phyloP scores from a whole-genome alignment of 1,140 invertebrate genomes.

The Euschistus heros region DNA sequence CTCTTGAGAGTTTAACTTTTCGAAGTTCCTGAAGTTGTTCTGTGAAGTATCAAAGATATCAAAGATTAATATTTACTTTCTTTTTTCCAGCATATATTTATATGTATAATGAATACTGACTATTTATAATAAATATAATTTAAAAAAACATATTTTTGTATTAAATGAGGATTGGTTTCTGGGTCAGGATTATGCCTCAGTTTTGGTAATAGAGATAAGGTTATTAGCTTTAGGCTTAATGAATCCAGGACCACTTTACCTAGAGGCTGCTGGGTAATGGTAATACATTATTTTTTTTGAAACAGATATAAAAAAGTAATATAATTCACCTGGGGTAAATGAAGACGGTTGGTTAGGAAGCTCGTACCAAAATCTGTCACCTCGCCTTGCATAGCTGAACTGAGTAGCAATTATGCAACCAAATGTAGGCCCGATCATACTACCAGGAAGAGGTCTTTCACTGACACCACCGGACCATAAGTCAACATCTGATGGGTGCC shows the following conservation, averaged over 20 bases:
- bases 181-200: no score
- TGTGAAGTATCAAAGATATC: constrained; percentile 32
- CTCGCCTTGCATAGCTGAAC: constrained; percentile 78
- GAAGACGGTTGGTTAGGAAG: constrained; percentile 82
- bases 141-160: no score
- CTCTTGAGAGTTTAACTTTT: constrained; percentile 69
- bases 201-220: no score
- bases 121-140: no score
- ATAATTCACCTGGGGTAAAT: constrained; percentile 54
- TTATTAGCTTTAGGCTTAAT: no score
- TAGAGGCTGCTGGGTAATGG: no score
- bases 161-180: no score
- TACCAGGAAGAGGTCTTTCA: constrained; percentile 72
- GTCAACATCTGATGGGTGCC: constrained; percentile 77
- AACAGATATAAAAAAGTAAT: no score
- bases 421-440: constrained; percentile 89
- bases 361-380: constrained; percentile 96
- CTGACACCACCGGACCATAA: constrained; percentile 89
- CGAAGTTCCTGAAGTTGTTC: constrained; percentile 85
- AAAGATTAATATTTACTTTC: neutral
- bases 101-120: no score
- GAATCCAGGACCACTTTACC: no score
- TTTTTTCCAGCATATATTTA: no score
- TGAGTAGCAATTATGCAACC: constrained; percentile 94
- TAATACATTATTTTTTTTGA: no score